Evolutionary conservation across 2,797 vertebrate species (phyloP).

Genomic region (Adrianichthys oophorus): DNA sequence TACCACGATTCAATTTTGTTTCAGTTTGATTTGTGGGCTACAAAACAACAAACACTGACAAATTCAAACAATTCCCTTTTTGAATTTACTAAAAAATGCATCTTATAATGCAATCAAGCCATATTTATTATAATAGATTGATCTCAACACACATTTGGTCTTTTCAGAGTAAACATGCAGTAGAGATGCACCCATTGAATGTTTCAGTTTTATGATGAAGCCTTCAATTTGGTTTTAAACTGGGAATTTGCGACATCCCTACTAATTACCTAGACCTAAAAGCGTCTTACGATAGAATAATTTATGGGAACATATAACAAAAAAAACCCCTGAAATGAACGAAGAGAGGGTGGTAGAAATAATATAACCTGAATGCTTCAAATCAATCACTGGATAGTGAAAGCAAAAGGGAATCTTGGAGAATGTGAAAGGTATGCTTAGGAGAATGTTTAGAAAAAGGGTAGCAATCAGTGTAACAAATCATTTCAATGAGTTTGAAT

Average conservation of each 20-base stretch:
- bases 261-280: constrained; percentile 69
- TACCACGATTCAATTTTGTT: too few species aligned
- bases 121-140: too few species aligned
- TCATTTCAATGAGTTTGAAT: not conserved
- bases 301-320: constrained; percentile 61
- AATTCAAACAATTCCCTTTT: too few species aligned
- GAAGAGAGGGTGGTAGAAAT: constrained; percentile 27
- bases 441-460: constrained; percentile 17
- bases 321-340: constrained; percentile 48
- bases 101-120: too few species aligned
- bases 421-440: constrained; percentile 18
- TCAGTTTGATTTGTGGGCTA: too few species aligned
- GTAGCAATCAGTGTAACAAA: constrained; percentile 8
- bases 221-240: too few species aligned
- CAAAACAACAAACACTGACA: too few species aligned
- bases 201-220: too few species aligned
- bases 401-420: constrained; percentile 18
- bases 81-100: too few species aligned
- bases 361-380: constrained; percentile 3
- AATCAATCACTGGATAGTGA: constrained; percentile 18
- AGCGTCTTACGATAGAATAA: constrained; percentile 50
- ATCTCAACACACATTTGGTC: too few species aligned
- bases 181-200: too few species aligned
- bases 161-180: too few species aligned
- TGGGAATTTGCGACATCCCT: not conserved